Conservation (phyloP, 2,888 invertebrate genomes). For the Idaea biselata region DNA sequence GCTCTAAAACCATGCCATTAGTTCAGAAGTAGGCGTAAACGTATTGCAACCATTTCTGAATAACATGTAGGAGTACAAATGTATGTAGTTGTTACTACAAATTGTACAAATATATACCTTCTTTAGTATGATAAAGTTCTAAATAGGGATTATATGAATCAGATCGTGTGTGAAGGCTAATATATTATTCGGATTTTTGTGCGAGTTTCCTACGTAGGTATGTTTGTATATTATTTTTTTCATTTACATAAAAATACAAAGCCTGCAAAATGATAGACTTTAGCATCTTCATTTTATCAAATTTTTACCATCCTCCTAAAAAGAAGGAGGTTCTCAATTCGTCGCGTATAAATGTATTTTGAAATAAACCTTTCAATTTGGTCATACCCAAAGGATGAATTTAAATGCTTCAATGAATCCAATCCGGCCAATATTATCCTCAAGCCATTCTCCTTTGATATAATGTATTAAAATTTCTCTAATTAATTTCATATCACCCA, state of each 20-base stretch:
- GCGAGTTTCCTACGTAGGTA: too few species aligned
- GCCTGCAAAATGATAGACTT: too few species aligned
- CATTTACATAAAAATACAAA: too few species aligned
- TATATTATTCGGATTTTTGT: not conserved
- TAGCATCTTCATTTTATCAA: too few species aligned
- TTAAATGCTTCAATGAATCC: too few species aligned
- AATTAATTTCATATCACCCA: not conserved
- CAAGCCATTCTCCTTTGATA: not conserved
- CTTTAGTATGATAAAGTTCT: too few species aligned
- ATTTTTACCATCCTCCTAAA: too few species aligned
- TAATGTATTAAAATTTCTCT: not conserved
- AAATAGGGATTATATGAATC: not conserved
- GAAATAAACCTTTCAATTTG: too few species aligned
- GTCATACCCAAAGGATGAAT: too few species aligned
- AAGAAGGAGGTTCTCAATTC: too few species aligned
- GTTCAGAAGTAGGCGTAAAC: conserved; percentile 18
- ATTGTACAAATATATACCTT: not conserved
- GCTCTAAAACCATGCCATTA: conserved; percentile 31
- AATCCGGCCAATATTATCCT: not conserved
- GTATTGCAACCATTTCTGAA: conserved; percentile 26
- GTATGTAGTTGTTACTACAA: not conserved
- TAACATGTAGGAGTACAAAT: not conserved
- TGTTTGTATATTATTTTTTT: too few species aligned
- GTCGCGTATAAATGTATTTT: too few species aligned
- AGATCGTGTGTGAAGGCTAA: not conserved